phyloP scores from a whole-genome alignment of 2,113 vertebrate genomes.

The Dermatemys mawii region DNA sequence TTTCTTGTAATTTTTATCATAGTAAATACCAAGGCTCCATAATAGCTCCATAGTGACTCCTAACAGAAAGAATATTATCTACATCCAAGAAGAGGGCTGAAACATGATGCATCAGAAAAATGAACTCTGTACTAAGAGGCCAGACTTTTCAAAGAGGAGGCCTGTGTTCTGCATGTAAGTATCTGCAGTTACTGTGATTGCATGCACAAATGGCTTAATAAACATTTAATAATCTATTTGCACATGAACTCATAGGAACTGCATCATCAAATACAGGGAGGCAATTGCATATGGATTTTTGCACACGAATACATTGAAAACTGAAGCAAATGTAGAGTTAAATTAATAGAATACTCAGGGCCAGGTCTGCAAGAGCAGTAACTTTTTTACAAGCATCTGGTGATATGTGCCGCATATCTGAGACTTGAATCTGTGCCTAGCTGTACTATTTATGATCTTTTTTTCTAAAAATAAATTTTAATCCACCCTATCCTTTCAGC shows the following conservation, averaged over 20 bases:
- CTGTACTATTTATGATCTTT: constrained; percentile 69
- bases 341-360: constrained; percentile 63
- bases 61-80: background rate
- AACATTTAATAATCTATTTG: background rate
- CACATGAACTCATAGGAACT: background rate
- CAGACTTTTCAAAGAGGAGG: background rate
- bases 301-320: constrained; percentile 49
- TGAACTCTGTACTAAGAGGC: background rate
- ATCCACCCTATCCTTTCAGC: constrained; percentile 50
- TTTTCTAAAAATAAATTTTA: constrained; percentile 65
- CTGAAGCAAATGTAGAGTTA: constrained; percentile 57
- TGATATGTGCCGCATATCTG: constrained; percentile 50
- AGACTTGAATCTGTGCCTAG: constrained; percentile 50
- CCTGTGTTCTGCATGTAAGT: background rate
- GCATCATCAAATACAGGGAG: background rate
- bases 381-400: constrained; percentile 71
- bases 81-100: background rate
- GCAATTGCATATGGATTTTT: constrained; percentile 46
- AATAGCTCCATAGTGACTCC: background rate
- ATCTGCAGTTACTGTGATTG: background rate
- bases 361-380: constrained; percentile 50
- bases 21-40: background rate
- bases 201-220: background rate
- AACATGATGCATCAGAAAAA: background rate
- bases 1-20: background rate